A percentile compares a stretch with the other conserved stretches of the same genome.
These are phyloP conservation scores for Dicyrtomina minuta DNA, from an alignment of 2,888 invertebrate species.

Conservation along the genomic window DNA sequence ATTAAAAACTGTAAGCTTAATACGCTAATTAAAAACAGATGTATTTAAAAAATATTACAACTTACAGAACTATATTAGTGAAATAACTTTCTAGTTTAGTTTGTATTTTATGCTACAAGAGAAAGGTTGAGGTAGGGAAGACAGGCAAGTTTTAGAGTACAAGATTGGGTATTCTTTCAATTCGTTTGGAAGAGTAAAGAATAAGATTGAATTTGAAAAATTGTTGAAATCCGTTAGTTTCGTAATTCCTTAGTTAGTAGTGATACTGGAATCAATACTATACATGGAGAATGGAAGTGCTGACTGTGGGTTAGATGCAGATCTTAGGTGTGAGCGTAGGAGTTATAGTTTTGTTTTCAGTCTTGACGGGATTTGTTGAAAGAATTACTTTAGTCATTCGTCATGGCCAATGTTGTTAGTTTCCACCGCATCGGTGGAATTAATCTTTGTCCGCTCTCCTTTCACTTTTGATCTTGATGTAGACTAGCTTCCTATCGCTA, in stretches of 20 bases:
- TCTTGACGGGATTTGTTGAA: constrained; percentile 13
- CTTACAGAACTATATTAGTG: too few species aligned
- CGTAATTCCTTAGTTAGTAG: too few species aligned
- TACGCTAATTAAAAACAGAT: too few species aligned
- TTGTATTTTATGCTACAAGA: too few species aligned
- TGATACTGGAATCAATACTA: constrained; percentile 8
- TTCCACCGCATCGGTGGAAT: constrained; percentile 22
- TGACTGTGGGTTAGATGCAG: background rate
- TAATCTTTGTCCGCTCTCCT: constrained; percentile 15
- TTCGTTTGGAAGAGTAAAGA: background rate
- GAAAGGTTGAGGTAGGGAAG: too few species aligned
- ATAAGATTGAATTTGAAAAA: constrained; percentile 2
- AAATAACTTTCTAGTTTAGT: too few species aligned
- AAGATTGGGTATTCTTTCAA: background rate
- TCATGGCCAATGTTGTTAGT: constrained; percentile 12
- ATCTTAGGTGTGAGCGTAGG: too few species aligned
- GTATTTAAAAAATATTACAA: too few species aligned
- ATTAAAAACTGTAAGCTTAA: too few species aligned
- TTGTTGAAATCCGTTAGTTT: too few species aligned
- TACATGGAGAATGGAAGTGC: background rate
- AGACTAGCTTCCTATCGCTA: background rate
- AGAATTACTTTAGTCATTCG: constrained; percentile 16
- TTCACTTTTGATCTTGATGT: background rate
- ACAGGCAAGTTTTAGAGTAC: too few species aligned
- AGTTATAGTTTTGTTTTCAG: constrained; percentile 6